Conservation (phyloP, 23 tunicate species). For the Ciona savignyi region DNA sequence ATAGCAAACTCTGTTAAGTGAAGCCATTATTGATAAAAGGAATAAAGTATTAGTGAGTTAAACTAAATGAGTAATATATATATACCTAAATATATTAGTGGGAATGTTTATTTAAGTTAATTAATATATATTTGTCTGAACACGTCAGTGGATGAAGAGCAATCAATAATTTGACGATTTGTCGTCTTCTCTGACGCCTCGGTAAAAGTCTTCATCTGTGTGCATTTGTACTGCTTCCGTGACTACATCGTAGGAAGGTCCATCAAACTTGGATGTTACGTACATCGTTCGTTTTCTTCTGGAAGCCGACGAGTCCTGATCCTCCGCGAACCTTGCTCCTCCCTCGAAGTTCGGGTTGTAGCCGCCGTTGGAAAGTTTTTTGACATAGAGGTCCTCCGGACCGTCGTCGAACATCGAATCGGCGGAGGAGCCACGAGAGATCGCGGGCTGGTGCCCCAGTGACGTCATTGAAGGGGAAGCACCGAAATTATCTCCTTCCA, state of each 20-base stretch:
- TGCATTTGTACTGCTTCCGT: slow-evolving; percentile 46
- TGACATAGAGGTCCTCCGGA: slow-evolving; percentile 48
- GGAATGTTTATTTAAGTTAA: too few species aligned
- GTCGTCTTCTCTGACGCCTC: slow-evolving; percentile 9
- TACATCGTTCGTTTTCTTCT: slow-evolving; percentile 13
- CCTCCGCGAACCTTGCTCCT: neutral
- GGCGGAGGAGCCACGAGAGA: slow-evolving; percentile 9
- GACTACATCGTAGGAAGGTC: slow-evolving; percentile 51
- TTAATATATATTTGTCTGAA: too few species aligned
- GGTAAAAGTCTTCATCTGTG: slow-evolving; percentile 18
- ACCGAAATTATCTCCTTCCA: slow-evolving; percentile 31
- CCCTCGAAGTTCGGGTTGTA: slow-evolving; percentile 43
- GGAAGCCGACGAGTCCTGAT: neutral
- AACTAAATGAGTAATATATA: too few species aligned
- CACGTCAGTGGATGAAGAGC: too few species aligned
- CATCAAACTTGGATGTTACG: slow-evolving; percentile 41
- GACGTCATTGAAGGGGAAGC: slow-evolving; percentile 20
- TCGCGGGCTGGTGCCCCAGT: neutral
- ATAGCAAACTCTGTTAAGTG: too few species aligned
- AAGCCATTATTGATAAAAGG: too few species aligned
- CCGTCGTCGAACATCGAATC: slow-evolving; percentile 17
- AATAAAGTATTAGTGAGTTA: too few species aligned
- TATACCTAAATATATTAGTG: too few species aligned
- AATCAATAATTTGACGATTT: too few species aligned
- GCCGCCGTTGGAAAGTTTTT: slow-evolving; percentile 44